Percentiles rank a stretch among this genome's conserved stretches.
Evolutionary conservation across 2,888 invertebrate species (phyloP).

Genomic region (Rotaria macrura): DNA sequence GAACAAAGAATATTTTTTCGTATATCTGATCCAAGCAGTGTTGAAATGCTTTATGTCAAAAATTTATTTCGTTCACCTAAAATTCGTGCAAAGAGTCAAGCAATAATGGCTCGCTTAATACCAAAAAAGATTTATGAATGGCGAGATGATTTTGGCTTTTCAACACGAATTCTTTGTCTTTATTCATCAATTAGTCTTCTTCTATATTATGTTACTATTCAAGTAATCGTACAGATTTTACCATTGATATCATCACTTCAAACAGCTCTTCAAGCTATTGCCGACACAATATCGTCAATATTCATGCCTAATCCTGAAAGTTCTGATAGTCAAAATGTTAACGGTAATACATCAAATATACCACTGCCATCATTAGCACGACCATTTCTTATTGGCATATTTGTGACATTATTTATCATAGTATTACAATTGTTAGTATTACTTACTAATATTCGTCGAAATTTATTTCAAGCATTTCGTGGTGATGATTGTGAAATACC

Average conservation of each 20-base stretch:
- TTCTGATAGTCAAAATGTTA: too few species aligned
- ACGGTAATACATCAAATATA: neutral
- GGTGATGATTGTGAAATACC: neutral
- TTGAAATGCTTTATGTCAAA: neutral
- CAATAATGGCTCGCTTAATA: neutral
- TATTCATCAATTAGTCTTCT: neutral
- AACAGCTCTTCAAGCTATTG: neutral
- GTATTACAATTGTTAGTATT: neutral
- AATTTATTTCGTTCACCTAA: neutral
- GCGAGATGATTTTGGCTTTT: slow-evolving; percentile 1
- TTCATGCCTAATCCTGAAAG: too few species aligned
- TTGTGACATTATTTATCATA: neutral
- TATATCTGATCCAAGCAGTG: too few species aligned
- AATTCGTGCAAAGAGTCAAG: neutral
- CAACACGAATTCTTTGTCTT: neutral
- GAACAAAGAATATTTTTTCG: neutral
- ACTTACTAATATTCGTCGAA: neutral
- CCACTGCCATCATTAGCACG: neutral
- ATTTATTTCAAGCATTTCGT: neutral
- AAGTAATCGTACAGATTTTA: neutral
- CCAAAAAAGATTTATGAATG: neutral
- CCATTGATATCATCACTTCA: neutral
- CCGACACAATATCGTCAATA: too few species aligned
- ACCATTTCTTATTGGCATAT: neutral
- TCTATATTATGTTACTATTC: neutral